These are phyloP conservation scores for Himalopsyche kuldschensis DNA, from an alignment of 2,888 invertebrate species.

Conservation along the genomic window DNA sequence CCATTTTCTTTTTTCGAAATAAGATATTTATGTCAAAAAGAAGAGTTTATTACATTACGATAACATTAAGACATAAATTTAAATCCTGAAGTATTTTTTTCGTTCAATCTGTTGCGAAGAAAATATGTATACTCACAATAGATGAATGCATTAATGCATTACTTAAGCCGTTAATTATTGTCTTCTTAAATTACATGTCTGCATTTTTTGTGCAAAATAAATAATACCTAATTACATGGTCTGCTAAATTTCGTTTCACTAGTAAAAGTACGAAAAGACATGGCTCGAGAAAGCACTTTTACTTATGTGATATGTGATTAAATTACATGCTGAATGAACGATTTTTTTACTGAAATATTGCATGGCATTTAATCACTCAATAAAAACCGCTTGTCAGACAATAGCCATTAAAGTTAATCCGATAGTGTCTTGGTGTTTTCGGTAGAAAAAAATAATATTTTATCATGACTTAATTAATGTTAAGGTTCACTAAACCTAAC, in stretches of 20 bases:
- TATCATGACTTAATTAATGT: no score
- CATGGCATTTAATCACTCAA: no score
- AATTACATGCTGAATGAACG: background rate
- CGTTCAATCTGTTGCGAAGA: no score
- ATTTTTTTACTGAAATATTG: no score
- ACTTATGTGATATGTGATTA: background rate
- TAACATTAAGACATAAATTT: no score
- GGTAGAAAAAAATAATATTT: no score
- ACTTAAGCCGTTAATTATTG: background rate
- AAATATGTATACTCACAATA: background rate
- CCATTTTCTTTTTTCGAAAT: background rate
- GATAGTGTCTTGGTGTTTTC: no score
- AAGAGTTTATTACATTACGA: no score
- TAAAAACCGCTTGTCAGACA: background rate
- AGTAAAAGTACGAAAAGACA: background rate
- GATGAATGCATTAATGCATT: background rate
- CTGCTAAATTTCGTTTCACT: background rate
- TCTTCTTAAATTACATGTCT: background rate
- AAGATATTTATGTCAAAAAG: background rate
- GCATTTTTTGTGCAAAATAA: background rate
- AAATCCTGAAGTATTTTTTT: no score
- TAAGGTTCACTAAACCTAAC: no score
- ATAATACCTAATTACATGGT: background rate
- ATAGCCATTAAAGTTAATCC: background rate
- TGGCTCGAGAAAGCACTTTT: constrained; percentile 1